Conservation (phyloP, 2,797 vertebrate genomes). For the Lophotriccus pileatus region DNA sequence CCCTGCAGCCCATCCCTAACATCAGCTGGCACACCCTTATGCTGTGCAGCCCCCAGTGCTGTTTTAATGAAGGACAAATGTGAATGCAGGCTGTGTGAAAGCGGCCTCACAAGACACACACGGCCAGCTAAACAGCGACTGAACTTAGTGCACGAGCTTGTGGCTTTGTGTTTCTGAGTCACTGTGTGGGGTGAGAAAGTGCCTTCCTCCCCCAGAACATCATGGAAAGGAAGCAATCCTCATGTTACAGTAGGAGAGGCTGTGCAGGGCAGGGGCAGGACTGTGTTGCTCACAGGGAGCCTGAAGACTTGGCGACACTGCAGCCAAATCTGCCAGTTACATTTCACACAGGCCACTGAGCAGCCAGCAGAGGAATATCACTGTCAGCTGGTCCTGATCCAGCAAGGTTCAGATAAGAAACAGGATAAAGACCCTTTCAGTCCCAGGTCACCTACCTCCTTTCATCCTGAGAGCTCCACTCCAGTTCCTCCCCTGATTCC, state of each 20-base stretch:
- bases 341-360: not conserved
- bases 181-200: not conserved
- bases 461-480: not conserved
- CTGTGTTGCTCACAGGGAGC: not conserved
- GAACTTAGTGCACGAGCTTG: not conserved
- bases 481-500: not conserved
- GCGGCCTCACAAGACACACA: not conserved
- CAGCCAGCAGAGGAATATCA: not conserved
- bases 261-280: not conserved
- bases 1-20: not conserved
- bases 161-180: conserved; percentile 31
- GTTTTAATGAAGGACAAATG: not conserved
- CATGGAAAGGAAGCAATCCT: not conserved
- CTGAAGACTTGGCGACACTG: not conserved
- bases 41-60: not conserved
- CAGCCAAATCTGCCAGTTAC: not conserved
- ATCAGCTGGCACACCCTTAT: not conserved
- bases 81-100: not conserved
- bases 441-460: not conserved
- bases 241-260: not conserved
- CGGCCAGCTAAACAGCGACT: not conserved
- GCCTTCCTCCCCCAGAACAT: conserved; percentile 1
- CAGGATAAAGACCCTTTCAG: not conserved
- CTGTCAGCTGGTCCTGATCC: not conserved
- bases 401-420: not conserved